Conservation (phyloP, 2,797 vertebrate genomes). For the Pterois miles region DNA sequence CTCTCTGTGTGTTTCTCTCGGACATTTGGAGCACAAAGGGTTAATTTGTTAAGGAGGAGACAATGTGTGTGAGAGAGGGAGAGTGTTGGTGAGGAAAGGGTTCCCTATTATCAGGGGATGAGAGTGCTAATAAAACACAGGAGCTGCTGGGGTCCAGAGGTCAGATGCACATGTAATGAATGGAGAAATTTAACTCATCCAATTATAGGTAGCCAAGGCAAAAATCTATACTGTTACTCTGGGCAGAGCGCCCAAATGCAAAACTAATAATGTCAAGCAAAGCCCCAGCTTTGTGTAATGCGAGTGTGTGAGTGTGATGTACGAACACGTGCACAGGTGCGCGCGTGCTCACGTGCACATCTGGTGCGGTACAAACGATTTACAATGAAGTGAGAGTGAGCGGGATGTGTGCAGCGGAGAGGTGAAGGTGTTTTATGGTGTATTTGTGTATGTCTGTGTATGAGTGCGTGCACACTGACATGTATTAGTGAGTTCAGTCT, state of each 20-base stretch:
- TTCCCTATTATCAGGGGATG: conserved; percentile 94
- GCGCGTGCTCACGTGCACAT: conserved; percentile 16
- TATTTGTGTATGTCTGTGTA: conserved; percentile 27
- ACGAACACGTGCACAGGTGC: conserved; percentile 39
- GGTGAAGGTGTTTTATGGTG: conserved; percentile 46
- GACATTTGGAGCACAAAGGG: conserved; percentile 40
- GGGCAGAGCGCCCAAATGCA: conserved; percentile 95
- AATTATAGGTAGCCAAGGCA: conserved; percentile 94
- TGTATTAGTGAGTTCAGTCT: conserved; percentile 57
- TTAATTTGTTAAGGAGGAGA: conserved; percentile 64
- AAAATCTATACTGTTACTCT: conserved; percentile 99
- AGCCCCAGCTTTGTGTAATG: conserved; percentile 72
- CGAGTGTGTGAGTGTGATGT: conserved; percentile 34
- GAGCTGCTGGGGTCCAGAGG: conserved; percentile 92
- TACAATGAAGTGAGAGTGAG: conserved; percentile 51
- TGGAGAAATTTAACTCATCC: conserved; percentile 99
- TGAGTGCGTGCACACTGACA: conserved; percentile 29
- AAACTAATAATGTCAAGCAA: conserved; percentile 97
- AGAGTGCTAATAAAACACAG: conserved; percentile 98
- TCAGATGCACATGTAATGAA: conserved; percentile 98
- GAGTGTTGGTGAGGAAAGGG: conserved; percentile 52
- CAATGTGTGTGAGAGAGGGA: conserved; percentile 34
- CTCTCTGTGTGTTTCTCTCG: conserved; percentile 1
- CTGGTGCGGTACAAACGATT: conserved; percentile 49
- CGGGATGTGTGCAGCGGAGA: conserved; percentile 26